Base-by-base conservation (phyloP, 2,888 invertebrate species). In the Sceliomorpha sp. region DNA sequence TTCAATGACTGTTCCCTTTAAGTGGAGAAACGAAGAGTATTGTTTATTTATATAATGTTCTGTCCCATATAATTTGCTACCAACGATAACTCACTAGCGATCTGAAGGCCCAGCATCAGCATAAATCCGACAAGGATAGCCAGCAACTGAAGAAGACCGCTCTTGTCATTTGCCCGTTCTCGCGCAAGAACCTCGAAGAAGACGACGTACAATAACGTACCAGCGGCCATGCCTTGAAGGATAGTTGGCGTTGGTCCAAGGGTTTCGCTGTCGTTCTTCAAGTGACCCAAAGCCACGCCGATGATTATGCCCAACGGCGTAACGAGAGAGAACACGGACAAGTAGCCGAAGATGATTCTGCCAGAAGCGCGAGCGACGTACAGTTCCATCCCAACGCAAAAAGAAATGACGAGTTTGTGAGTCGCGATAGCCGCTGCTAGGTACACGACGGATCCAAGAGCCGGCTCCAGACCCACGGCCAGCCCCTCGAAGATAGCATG, bases 161-260 rank as follows among this genome's bases (percentile, higher is more conserved):
- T 90, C 75, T 91, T 91, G 27, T 89, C 88, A 79, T 91, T 91
- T 66, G 89, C 89, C 14, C 90, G 89, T 77, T 95, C 94, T 64
- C 94, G 90, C 3, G 94, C 93, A 9, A 95, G 89, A n/a, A 95
- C 92, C 88, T 95, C 95, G 88, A 95, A 94, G 88, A 94, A 94
- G 1, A 94, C 94, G 8, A 95, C 94, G 88, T 94, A 95, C 8
- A 95, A 88, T 45, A 95, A 90, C 0, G 95, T 95, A 3, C 95
- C 95, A 44, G 93, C 93, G 0, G 95, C 94, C 89, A 95, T 90
- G 3, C 94, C 94, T 85, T 94, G 93, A 1, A 92, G 88, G 12
- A 91, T 89, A 1, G 91, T 89, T 3, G 91, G 90, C 0, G 90
- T 89, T 0, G 90, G 86, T 1, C 88, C 88, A 2, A 88, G 80